Base-by-base conservation (phyloP, 2,888 invertebrate species). In the Steromphala cineraria region DNA sequence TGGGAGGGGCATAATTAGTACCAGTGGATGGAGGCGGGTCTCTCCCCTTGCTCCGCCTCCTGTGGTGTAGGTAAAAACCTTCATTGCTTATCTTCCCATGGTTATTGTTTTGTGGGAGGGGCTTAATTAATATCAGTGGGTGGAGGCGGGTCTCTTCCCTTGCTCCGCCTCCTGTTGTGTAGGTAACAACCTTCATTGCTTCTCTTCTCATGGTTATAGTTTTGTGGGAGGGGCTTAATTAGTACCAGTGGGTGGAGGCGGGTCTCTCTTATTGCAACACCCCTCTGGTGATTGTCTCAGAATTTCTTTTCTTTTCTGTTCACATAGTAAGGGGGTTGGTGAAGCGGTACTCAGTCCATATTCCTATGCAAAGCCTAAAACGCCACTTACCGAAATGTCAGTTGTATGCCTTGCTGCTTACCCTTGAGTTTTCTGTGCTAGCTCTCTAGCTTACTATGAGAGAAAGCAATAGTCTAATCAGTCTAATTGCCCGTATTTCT, bases 121-220 rank as follows among this genome's bases (percentile, higher is more conserved):
- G 93, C 94, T 28, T 95, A 95, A 87, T n/a, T 84, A 87, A 40
- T 89, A 87, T 78, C 82, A 85, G 92, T 99, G 98, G 98, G 96
- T 96, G 88, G 95, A 97, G 85, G 93, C 93, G 0, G 91, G 91
- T 21, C 92, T 96, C 88, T 1, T 95, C 96, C 95, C 96, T 81
- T 98, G 98, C 93, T 98, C 98, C 7, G 96, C 96, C 83, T 96
- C 97, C 79, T 99, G 99, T 93, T 98, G 98, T 80, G 97, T 98
- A 94, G 98, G 98, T 98, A 94, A 95, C 95, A 93, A 75, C 75
- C 79, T 53, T 81, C 80, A 79, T 81, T 46, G 46, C 46, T 46
- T 46, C 46, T 46, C 97, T 79, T 99, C 98, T 93, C 13, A 13
- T 46, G 8, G 46, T 46, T 8, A 46, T n/a, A 46, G 46, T 8